phyloP scores from a whole-genome alignment of 1,140 invertebrate genomes.

The Kradibia gibbosae region DNA sequence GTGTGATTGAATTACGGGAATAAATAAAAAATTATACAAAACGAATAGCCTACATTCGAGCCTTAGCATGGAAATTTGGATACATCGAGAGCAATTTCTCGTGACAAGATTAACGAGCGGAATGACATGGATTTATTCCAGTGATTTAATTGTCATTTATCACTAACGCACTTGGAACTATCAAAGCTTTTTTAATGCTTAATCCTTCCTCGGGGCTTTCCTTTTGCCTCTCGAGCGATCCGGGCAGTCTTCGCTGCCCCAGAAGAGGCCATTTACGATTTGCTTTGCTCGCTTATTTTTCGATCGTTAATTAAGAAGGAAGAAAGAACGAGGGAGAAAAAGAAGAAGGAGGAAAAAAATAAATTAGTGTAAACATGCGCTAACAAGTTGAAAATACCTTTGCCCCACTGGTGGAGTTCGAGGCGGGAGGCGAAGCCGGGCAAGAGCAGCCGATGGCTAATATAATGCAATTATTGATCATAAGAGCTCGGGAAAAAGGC shows the following conservation, averaged over 20 bases:
- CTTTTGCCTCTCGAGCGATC: not conserved
- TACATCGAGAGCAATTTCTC: not conserved
- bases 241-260: too few species aligned
- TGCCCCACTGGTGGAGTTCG: not conserved
- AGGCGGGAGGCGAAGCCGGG: not conserved
- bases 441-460: too few species aligned
- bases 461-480: not conserved
- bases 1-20: slow-evolving; percentile 9
- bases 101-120: not conserved
- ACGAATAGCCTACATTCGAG: slow-evolving; percentile 1
- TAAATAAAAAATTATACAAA: not conserved
- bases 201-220: not conserved
- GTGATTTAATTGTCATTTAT: not conserved
- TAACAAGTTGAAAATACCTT: too few species aligned
- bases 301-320: too few species aligned
- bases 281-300: too few species aligned
- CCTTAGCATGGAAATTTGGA: not conserved
- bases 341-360: too few species aligned
- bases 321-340: too few species aligned
- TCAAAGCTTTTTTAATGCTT: not conserved
- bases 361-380: too few species aligned
- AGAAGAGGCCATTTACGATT: too few species aligned
- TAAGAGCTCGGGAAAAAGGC: not conserved
- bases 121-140: not conserved
- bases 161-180: not conserved